Conservation (phyloP, 2,888 invertebrate genomes). For the Calameuta pallipes region DNA sequence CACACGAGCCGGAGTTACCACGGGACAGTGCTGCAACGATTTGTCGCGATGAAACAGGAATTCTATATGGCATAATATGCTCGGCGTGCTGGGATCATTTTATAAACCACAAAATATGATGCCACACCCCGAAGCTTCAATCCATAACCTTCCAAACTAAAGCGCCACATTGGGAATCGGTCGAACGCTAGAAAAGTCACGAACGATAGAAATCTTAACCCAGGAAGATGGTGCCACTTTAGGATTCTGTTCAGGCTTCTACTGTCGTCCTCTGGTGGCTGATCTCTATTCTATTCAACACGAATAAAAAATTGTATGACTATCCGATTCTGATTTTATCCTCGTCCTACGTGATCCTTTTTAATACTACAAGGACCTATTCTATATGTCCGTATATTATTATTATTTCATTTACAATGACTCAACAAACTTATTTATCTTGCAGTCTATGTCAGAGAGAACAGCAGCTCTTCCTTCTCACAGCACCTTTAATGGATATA, state of each 20-base stretch:
- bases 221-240: background rate
- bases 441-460: background rate
- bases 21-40: background rate
- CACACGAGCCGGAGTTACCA: background rate
- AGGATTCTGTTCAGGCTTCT: background rate
- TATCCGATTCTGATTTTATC: background rate
- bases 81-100: constrained; percentile 11
- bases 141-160: constrained; percentile 61
- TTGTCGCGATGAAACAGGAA: constrained; percentile 9
- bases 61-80: constrained; percentile 16
- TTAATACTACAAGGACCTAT: background rate
- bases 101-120: constrained; percentile 48
- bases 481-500: background rate
- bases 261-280: background rate
- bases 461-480: background rate
- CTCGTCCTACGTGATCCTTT: background rate
- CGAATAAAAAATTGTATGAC: background rate
- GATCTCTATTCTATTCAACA: background rate
- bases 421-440: background rate
- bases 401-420: background rate
- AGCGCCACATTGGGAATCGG: constrained; percentile 52
- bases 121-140: constrained; percentile 64
- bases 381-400: background rate
- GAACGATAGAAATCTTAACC: background rate
- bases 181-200: constrained; percentile 18